These are phyloP conservation scores for Hirtodrosophila alboralis DNA, from an alignment of 2,888 invertebrate species.

Conservation along the genomic window DNA sequence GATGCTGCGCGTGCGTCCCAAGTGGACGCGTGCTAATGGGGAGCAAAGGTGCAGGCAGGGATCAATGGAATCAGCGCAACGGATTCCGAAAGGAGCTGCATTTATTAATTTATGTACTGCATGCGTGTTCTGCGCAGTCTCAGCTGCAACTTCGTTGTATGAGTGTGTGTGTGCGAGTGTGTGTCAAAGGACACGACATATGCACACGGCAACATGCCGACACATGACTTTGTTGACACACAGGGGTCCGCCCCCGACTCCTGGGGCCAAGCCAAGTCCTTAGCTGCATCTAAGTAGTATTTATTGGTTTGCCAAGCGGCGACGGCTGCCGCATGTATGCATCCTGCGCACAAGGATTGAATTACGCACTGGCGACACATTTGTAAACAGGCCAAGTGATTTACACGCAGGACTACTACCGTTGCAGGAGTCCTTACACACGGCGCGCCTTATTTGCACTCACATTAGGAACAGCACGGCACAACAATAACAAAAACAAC, in stretches of 20 bases:
- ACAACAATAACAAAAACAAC: constrained; percentile 35
- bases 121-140: constrained; percentile 67
- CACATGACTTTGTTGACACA: constrained; percentile 80
- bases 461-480: constrained; percentile 46
- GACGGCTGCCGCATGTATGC: constrained; percentile 71
- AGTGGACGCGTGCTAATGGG: constrained; percentile 81
- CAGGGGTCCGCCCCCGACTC: too few relatives aligned
- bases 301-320: constrained; percentile 77
- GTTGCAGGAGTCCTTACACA: constrained; percentile 56
- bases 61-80: constrained; percentile 52
- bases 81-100: constrained; percentile 25
- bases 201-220: constrained; percentile 73
- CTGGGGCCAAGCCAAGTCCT: constrained; percentile 31
- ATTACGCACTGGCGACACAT: constrained; percentile 76
- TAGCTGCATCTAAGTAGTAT: constrained; percentile 70
- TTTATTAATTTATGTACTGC: constrained; percentile 64
- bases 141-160: constrained; percentile 59
- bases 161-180: constrained; percentile 28
- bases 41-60: constrained; percentile 74
- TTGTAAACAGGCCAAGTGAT: constrained; percentile 74
- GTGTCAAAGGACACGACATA: constrained; percentile 72
- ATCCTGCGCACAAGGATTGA: constrained; percentile 74
- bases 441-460: constrained; percentile 72
- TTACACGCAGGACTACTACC: constrained; percentile 61
- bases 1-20: constrained; percentile 62